Evolutionary conservation across 2,113 vertebrate species (phyloP).

Genomic region (Grammomys dolichurus): DNA sequence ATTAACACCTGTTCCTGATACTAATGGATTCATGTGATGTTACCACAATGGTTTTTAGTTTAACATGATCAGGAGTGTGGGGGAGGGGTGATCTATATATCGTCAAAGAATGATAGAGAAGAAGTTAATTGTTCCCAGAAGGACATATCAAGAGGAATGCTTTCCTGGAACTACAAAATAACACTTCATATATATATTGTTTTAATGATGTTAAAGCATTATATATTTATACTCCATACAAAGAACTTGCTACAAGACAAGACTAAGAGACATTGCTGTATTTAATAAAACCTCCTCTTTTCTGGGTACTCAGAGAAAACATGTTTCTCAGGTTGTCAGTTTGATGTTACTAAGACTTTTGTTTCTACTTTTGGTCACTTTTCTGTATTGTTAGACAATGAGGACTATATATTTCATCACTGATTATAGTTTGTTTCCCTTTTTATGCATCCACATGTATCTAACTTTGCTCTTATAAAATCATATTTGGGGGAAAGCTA

Average conservation of each 20-base stretch:
- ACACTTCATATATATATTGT: slow-evolving; percentile 65
- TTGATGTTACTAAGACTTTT: background rate
- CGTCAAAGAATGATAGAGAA: slow-evolving; percentile 56
- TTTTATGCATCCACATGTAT: background rate
- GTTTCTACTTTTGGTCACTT: background rate
- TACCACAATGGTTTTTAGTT: slow-evolving; percentile 53
- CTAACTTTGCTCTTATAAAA: background rate
- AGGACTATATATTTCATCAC: background rate
- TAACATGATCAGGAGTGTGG: slow-evolving; percentile 36
- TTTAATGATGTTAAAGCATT: slow-evolving; percentile 68
- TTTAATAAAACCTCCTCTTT: slow-evolving; percentile 58
- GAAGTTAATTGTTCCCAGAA: slow-evolving; percentile 46
- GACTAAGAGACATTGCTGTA: slow-evolving; percentile 39
- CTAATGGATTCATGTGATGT: slow-evolving; percentile 30
- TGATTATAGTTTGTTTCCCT: background rate
- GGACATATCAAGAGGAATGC: slow-evolving; percentile 26
- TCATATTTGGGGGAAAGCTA: background rate
- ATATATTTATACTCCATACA: slow-evolving; percentile 7
- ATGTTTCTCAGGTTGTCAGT: slow-evolving; percentile 24
- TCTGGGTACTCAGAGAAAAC: slow-evolving; percentile 43
- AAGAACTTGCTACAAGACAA: slow-evolving; percentile 1
- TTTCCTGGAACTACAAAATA: slow-evolving; percentile 63
- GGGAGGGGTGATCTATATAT: background rate
- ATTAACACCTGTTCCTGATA: background rate
- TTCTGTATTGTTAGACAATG: background rate